A percentile compares a stretch with the other conserved stretches of the same genome.
Evolutionary conservation across 1,140 invertebrate species (phyloP).

Genomic region (Drosophila bipectinata): DNA sequence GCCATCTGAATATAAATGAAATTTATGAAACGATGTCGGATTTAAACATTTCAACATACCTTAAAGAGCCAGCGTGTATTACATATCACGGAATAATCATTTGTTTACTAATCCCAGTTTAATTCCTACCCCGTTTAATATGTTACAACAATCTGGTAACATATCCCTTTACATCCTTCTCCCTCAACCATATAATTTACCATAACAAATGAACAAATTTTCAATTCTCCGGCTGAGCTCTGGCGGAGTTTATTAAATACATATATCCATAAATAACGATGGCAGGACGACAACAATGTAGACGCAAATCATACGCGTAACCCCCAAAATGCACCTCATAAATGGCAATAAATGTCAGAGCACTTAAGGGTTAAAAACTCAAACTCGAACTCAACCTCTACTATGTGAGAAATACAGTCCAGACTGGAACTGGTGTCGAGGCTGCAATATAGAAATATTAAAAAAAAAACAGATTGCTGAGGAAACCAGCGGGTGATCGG

Average conservation of each 20-base stretch:
- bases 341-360: slow-evolving; percentile 72
- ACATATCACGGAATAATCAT: slow-evolving; percentile 1
- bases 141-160: slow-evolving; percentile 17
- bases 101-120: slow-evolving; percentile 33
- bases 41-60: background rate
- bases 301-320: slow-evolving; percentile 62
- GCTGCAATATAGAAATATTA: slow-evolving; percentile 19
- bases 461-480: slow-evolving; percentile 63
- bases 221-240: slow-evolving; percentile 14
- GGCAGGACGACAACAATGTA: slow-evolving; percentile 37
- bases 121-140: slow-evolving; percentile 28
- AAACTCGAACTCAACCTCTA: slow-evolving; percentile 24
- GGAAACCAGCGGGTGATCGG: slow-evolving; percentile 58
- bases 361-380: slow-evolving; percentile 75
- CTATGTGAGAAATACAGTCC: background rate
- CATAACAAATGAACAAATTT: slow-evolving; percentile 58
- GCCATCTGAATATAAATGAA: background rate
- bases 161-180: slow-evolving; percentile 6
- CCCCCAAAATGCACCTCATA: slow-evolving; percentile 73
- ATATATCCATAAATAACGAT: slow-evolving; percentile 72
- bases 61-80: background rate
- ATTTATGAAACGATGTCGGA: background rate
- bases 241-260: slow-evolving; percentile 61
- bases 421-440: background rate
- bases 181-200: slow-evolving; percentile 55